A percentile compares a stretch with the other conserved stretches of the same genome.
Evolutionary conservation across 2,888 invertebrate species (phyloP).

Genomic region (Drosophila monieri): DNA sequence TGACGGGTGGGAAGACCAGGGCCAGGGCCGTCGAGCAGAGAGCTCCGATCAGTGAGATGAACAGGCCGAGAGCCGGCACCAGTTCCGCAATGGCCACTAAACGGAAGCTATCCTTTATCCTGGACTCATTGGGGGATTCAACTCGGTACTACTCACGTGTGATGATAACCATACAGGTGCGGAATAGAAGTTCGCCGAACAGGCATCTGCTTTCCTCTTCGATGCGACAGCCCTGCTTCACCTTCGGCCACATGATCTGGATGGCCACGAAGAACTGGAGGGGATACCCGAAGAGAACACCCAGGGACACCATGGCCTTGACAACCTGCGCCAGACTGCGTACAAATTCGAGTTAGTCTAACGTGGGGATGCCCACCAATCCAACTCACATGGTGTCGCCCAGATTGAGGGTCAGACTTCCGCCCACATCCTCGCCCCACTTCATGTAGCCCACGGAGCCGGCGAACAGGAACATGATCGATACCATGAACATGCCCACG

Average conservation of each 20-base stretch:
- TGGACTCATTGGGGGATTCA: neutral
- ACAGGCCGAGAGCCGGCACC: conserved; percentile 92
- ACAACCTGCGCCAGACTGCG: conserved; percentile 91
- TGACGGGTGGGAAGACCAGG: conserved; percentile 93
- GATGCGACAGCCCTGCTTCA: conserved; percentile 86
- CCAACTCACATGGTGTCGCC: conserved; percentile 84
- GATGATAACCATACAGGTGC: conserved; percentile 89
- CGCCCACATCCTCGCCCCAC: conserved; percentile 92
- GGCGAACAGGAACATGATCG: conserved; percentile 90
- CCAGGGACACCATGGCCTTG: conserved; percentile 92
- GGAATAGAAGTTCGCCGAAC: conserved; percentile 88
- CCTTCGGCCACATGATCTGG: conserved; percentile 92
- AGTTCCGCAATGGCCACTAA: conserved; percentile 93
- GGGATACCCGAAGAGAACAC: conserved; percentile 95
- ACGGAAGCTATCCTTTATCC: neutral
- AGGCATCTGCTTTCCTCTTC: conserved; percentile 85
- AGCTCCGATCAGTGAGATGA: conserved; percentile 96
- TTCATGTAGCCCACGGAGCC: conserved; percentile 95
- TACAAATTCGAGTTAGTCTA: neutral
- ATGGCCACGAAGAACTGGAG: conserved; percentile 98
- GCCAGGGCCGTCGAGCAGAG: conserved; percentile 94
- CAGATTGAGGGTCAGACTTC: conserved; percentile 95
- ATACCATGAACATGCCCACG: conserved; percentile 92
- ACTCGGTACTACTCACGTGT: conserved; percentile 90
- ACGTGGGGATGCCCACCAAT: neutral